Evolutionary conservation across 1,140 invertebrate genomes (phyloP).

Genomic region (Bombyx mandarina): DNA sequence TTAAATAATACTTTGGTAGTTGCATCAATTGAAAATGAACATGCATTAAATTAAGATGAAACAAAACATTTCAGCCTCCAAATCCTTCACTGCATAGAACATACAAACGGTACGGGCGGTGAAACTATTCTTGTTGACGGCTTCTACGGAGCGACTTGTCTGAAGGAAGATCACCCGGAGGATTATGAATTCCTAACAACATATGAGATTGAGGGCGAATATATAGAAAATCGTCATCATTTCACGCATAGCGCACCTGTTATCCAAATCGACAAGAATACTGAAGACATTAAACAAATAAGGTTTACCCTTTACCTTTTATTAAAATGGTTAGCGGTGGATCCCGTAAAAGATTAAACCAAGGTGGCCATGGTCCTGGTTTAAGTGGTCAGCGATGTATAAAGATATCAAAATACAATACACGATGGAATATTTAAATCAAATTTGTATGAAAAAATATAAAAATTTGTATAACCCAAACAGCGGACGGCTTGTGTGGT

Average conservation of each 20-base stretch:
- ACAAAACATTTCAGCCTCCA: conserved; percentile 69
- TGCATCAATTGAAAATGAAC: too few relatives aligned
- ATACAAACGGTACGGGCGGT: conserved; percentile 73
- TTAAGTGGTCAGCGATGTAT: too few relatives aligned
- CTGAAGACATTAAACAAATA: conserved; percentile 70
- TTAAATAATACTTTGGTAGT: too few relatives aligned
- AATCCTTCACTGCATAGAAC: conserved; percentile 78
- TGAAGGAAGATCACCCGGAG: conserved; percentile 67
- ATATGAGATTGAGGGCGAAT: conserved; percentile 75
- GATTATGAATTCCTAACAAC: conserved; percentile 73
- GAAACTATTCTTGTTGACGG: conserved; percentile 81
- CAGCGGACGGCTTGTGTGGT: too few relatives aligned
- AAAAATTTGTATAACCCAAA: too few relatives aligned
- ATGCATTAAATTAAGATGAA: not conserved
- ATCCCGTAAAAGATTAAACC: not conserved
- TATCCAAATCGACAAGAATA: conserved; percentile 65
- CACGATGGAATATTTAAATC: too few relatives aligned
- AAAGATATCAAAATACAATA: too few relatives aligned
- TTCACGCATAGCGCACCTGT: conserved; percentile 69
- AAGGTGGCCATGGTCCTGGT: too few relatives aligned
- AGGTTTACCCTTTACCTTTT: conserved; percentile 34
- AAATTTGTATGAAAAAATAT: too few relatives aligned
- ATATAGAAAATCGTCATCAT: conserved; percentile 73
- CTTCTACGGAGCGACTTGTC: conserved; percentile 73
- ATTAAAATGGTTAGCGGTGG: not conserved